Base-by-base conservation (phyloP, 2,113 vertebrate species). In the Apaloderma vittatum region DNA sequence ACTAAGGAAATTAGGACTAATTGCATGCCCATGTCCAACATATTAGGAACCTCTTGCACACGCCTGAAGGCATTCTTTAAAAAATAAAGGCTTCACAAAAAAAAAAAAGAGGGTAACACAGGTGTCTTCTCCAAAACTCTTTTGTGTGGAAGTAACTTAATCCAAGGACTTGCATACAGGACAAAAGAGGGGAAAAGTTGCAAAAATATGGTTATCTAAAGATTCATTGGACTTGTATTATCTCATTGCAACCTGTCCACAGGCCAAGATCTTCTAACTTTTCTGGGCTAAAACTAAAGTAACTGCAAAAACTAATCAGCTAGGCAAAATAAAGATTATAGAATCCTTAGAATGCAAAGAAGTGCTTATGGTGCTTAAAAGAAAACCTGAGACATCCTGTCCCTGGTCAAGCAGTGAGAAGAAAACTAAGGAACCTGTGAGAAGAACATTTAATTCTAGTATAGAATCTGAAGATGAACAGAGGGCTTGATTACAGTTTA, bases 401-500 rank as follows among this genome's bases (percentile, higher is more conserved):
- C 7, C 27, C 2, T 15, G 8, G 51, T 16, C 40, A 74, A 80
- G 30, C 19, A 61, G 16, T 58, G 21, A 66, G 19, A 80, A 86
- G 12, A 88, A 76, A 73, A 5, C 4, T 46, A 36, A 66, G 11
- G 43, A 80, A 20, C 2, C 5, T 46, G 11, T n/a, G 8, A 81
- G 18, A 72, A 68, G 4, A 65, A 1, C 4, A 83, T 72, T 61
- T 86, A 34, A 68, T 51, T 75, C 8, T 7, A 26, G 22, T 13
- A 3, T 4, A 49, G 13, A 79, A 1, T 34, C 49, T 84, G n/a
- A 65, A 62, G 20, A 6, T n/a, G 7, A 92, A 36, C 5, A 62
- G 27, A n/a, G 11, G 8, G 11, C 2, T 3, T 66, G 5, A n/a
- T 45, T 55, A 37, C 2, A 52, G 40, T 51, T 1, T 29, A 9